Base-by-base conservation (phyloP, 2,888 invertebrate genomes). In the Meta bourneti region DNA sequence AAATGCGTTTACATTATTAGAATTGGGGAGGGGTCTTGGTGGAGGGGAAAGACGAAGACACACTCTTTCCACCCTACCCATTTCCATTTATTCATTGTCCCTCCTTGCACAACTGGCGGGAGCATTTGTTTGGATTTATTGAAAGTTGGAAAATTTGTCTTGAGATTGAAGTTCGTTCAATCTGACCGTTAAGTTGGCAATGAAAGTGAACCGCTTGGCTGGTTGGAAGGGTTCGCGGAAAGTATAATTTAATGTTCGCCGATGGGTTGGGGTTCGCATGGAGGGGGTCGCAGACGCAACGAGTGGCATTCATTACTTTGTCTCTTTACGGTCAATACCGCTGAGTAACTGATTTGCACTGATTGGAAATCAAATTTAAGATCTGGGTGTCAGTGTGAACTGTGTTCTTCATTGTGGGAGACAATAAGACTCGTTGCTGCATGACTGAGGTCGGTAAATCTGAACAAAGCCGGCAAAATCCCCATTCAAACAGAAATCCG, bases 1-100 rank as follows among this genome's bases (percentile, higher is more conserved):
- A 91, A 91, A 91, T 83, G 82, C 87, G 87, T 91, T 91, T 91
- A 91, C 91, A 91, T 91, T 91, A 91, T 91, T 91, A 91, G 91
- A 87, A 88, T 81, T 54, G 79, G 20, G 74, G 70, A 70, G 86
- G 69, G 72, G 74, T 61, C 77, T 16, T 34, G 87, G 34, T n/a
- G 79, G 16, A 54, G 20, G 16, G 72, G 20, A 16, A 13, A 54
- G 49, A 19, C 79, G 19, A 20, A 19, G 19, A 54, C 69, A 16
- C 13, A 19, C 13, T 69, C 78, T 51, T 20, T 49, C 69, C 81
- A n/a, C 81, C 69, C 20, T 7, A 48, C 34, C 34, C 34, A 34
- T 34, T 34, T 34, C 34, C 34, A 34, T 34, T 34, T n/a, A 49
- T 90, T 75, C 84, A 85, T 81, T 77, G 86, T 90, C 84, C 89